phyloP scores from a whole-genome alignment of 2,888 invertebrate genomes.

The Clepsis dumicolana region DNA sequence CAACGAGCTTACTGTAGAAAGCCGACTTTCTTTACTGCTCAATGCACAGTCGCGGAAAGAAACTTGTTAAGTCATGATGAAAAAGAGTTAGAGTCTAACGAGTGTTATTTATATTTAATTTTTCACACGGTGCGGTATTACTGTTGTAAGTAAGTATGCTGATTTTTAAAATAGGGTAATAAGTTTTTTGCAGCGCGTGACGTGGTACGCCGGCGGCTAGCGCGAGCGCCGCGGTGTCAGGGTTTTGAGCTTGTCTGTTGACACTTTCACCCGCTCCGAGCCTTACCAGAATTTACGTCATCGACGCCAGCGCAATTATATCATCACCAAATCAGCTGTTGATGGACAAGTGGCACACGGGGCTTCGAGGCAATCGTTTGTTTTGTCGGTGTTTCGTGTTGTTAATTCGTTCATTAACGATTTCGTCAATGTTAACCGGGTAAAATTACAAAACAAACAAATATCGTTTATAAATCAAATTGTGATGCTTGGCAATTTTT shows the following conservation, averaged over 20 bases:
- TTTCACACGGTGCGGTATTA: not conserved
- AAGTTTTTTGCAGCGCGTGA: not conserved
- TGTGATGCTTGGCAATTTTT: not conserved
- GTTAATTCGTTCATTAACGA: constrained; percentile 16
- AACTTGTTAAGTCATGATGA: constrained; percentile 48
- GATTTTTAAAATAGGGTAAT: not conserved
- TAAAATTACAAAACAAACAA: constrained; percentile 24
- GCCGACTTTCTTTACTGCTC: constrained; percentile 66
- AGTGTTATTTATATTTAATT: not conserved
- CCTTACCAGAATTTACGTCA: constrained; percentile 77
- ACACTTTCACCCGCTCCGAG: constrained; percentile 74
- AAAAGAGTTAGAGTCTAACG: not conserved
- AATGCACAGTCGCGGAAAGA: constrained; percentile 48
- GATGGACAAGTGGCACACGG: constrained; percentile 67
- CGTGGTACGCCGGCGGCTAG: constrained; percentile 11
- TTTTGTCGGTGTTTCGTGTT: constrained; percentile 33
- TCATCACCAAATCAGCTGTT: constrained; percentile 77
- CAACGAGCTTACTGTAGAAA: constrained; percentile 64
- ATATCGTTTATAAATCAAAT: constrained; percentile 10
- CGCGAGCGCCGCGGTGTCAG: constrained; percentile 53
- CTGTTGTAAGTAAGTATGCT: not conserved
- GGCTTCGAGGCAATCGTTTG: constrained; percentile 51
- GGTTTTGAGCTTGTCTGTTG: constrained; percentile 65
- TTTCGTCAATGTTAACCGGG: constrained; percentile 35
- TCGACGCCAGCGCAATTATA: constrained; percentile 69